A percentile compares a stretch with the other conserved stretches of the same genome.
Conservation (phyloP, 2,888 invertebrate species). For the Ophion ellenae region DNA sequence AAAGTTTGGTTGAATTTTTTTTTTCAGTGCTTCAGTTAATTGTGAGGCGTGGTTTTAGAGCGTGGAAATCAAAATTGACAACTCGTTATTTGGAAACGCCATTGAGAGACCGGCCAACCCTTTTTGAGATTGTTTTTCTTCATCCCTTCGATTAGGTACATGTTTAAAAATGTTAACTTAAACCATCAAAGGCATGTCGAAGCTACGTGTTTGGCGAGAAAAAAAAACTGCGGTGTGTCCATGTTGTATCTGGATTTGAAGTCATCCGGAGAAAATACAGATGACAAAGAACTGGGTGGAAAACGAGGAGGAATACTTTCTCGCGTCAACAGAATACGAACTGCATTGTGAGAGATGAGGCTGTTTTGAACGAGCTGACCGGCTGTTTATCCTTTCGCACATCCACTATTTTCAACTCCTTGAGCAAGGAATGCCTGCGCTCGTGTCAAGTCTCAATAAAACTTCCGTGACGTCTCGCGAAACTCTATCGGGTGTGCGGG, state of each 20-base stretch:
- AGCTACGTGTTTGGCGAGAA: not conserved
- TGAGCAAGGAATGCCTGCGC: constrained; percentile 9
- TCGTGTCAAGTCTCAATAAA: not conserved
- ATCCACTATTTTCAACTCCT: constrained; percentile 32
- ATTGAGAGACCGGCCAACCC: no score
- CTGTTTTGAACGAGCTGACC: constrained; percentile 73
- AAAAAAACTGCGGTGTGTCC: constrained; percentile 5
- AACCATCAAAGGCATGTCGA: no score
- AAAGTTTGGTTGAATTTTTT: not conserved
- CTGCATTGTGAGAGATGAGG: constrained; percentile 73
- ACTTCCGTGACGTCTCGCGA: no score
- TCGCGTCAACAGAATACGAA: constrained; percentile 75
- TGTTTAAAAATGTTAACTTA: no score
- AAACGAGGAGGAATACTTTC: constrained; percentile 40
- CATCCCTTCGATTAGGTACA: no score
- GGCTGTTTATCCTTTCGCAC: constrained; percentile 25
- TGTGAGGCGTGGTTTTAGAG: no score
- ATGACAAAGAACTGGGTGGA: constrained; percentile 13
- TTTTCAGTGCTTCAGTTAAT: not conserved
- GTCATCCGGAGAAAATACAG: constrained; percentile 25
- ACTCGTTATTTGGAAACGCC: no score
- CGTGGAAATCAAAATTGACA: no score
- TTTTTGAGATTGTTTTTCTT: no score
- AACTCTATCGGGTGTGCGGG: not conserved
- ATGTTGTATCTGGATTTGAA: constrained; percentile 10